Base-by-base conservation (phyloP, 2,797 vertebrate species). In the Lepus townsendii region DNA sequence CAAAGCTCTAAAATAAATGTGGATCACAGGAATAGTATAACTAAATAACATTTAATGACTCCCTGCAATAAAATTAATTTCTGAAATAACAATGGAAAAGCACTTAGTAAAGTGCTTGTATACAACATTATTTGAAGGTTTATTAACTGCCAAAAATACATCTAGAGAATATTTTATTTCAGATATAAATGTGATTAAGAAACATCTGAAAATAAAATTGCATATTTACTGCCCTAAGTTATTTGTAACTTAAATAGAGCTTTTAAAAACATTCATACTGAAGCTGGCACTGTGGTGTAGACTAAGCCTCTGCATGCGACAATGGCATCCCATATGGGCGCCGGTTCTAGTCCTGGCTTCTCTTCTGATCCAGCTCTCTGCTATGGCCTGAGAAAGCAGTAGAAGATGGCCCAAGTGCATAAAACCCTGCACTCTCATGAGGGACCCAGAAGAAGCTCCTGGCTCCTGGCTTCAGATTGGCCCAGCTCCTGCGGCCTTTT, bases 11-110 rank as follows among this genome's bases (percentile, higher is more conserved):
- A 96, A 97, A 90, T 93, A 95, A 50, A 96, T 57, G 54, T 93
- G 93, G 86, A 96, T 89, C 80, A 96, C 77, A 82, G 93, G 96
- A 96, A 83, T 96, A 94, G 95, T 94, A 86, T 97, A 90, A 97
- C 75, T 96, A 96, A 96, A 97, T 96, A 73, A 96, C 83, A 50
- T 96, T 91, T 92, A 0, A 95, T 17, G 12, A 96, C 86, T 93
- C 85, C 84, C 76, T 52, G 11, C 95, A 94, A 76, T 95, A 95
- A 95, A 96, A 66, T 12, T 69, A 79, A 71, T 84, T 95, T 94
- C 90, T 96, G 87, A 94, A 96, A 85, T 92, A 57, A n/a, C 30
- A 94, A 32, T 78, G 79, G 10, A 13, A 60, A 82, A 87, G 69
- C 57, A 87, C 77, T 95, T 95, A 89, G 85, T 71, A 91, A 0